phyloP scores from a whole-genome alignment of 2,888 invertebrate species.

The Petrophora chlorosata region DNA sequence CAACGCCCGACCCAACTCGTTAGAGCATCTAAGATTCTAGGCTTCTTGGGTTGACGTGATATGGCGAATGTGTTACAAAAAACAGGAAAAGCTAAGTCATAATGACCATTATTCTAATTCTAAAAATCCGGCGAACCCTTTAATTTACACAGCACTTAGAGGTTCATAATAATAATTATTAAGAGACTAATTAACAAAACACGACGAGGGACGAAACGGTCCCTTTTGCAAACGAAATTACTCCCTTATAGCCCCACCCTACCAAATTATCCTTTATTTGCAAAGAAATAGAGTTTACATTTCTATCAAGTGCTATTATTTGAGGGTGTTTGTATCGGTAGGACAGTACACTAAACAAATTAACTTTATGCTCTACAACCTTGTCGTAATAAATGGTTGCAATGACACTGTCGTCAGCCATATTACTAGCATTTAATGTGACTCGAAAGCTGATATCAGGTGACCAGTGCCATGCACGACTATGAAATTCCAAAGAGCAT shows the following conservation, averaged over 20 bases:
- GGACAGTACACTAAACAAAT: neutral
- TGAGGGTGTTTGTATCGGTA: neutral
- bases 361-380: neutral
- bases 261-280: constrained; percentile 9
- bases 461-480: too few relatives aligned
- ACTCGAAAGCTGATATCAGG: too few relatives aligned
- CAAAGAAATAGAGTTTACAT: constrained; percentile 5
- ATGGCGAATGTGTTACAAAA: too few relatives aligned
- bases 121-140: constrained; percentile 6
- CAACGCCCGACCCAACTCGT: too few relatives aligned
- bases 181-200: constrained; percentile 37
- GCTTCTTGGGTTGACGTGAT: too few relatives aligned
- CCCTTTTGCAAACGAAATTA: constrained; percentile 20
- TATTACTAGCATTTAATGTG: too few relatives aligned
- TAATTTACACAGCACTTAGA: constrained; percentile 31
- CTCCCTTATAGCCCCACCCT: neutral
- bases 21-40: too few relatives aligned
- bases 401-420: too few relatives aligned
- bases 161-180: constrained; percentile 33
- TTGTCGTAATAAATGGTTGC: constrained; percentile 6
- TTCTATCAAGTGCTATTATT: neutral
- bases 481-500: too few relatives aligned
- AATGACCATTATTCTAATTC: neutral
- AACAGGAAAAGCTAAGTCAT: neutral
- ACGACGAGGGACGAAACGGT: constrained; percentile 27